Base-by-base conservation (phyloP, 2,113 vertebrate species). In the Mormyrus lacerda region DNA sequence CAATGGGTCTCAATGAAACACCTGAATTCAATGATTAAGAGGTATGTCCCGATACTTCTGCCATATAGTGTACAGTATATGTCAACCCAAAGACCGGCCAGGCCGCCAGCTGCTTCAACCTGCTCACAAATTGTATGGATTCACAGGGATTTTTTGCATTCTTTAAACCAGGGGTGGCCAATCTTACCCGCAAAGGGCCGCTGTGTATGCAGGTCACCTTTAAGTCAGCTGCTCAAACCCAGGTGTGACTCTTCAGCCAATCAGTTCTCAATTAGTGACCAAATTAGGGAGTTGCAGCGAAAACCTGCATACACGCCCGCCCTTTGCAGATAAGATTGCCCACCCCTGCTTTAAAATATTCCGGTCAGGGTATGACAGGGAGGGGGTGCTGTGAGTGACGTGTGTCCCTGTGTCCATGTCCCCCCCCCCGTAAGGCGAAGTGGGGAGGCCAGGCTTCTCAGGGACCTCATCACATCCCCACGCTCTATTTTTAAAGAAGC, bases 401-500 rank as follows among this genome's bases (percentile, higher is more conserved):
- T 50, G 47, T 55, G 47, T 17, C 21, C n/a, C 44, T 42, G 19
- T 61, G 35, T 19, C 44, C 4, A 8, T 42, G 31, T 39, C 24
- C n/a, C n/a, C 10, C 10, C 24, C n/a, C 24, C 47, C 11, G 48
- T 55, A 86, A 86, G 17, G 90, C 89, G 89, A 31, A 47, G 76
- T 51, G 53, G n/a, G 55, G 65, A 85, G 88, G 89, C 91, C 3
- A 27, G 91, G 92, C 91, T 87, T 91, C 91, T 83, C 19, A 88
- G 39, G 83, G 24, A 35, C 85, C 90, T 91, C 93, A 90, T 31
- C 89, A 91, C 90, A 93, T 92, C 94, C 93, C 92, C 89, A 92
- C 89, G 88, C 93, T 83, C 31, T 91, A 89, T 95, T 95, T 95
- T 95, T 96, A 94, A 92, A 92, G 92, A 45, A 53, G 48, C 90